Evolutionary conservation across 1,140 invertebrate genomes (phyloP), one percentile per base, ranked within the genome.

Genomic region (Thaumetopoea pityocampa): DNA sequence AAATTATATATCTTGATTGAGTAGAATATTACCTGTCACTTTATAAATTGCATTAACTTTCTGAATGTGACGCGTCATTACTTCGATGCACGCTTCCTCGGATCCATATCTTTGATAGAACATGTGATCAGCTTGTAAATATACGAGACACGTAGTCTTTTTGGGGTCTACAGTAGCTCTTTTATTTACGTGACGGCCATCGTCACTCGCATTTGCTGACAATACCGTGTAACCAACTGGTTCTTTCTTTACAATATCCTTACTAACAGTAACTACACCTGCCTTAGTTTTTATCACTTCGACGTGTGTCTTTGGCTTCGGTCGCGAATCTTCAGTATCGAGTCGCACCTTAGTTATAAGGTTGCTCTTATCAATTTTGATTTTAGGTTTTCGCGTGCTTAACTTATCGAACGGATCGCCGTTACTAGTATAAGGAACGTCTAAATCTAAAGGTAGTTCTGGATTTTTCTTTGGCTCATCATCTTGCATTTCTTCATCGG

Each of bases 61-160:
- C 70, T 98, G 96, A 7, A 98, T 96, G 69, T 98, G 95, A 32
- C 95, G 87, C 0, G 96, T 97, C 89, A 98, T 97, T 12, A 96
- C 94, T 78, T 98, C 95, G 56, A 98, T 97, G 67, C 95, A 96
- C 0, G 95, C 94, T 73, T 98, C 96, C 67, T 97, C 94, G 6
- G 93, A 94, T 16, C 94, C 94, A 74, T 96, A 96, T 85, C 94
- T 92, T 64, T 96, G 89, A 76, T 92, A 97, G 85, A 97, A 97
- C 68, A 96, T 91, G 87, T 98, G 96, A 86, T 98, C 96, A 1
- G 96, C 96, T 85, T 98, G 96, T 49, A 98, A 86, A 80, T 98
- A 98, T 7, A 98, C 84, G 91, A 97, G 95, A 69, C 95, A 97
- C 0, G 92, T 93, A 1, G 91, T 93, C 71, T 93, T 93, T 35